phyloP scores from a whole-genome alignment of 2,888 invertebrate species.

The Deroplatys truncata region DNA sequence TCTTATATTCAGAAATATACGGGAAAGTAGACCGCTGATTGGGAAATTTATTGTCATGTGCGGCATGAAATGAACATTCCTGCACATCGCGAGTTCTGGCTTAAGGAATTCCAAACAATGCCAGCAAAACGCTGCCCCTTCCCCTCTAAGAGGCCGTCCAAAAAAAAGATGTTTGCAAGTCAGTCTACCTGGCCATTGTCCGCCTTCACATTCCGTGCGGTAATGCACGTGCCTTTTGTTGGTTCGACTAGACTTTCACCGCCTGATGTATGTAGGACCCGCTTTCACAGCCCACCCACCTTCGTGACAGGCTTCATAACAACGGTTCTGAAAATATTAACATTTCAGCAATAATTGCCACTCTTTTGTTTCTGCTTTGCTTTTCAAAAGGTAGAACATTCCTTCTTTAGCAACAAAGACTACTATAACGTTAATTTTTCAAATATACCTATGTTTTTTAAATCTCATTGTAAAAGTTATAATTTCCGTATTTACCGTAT shows the following conservation, averaged over 20 bases:
- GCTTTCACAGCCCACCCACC: background rate
- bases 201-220: background rate
- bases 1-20: background rate
- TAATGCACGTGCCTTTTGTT: background rate
- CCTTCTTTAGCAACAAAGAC: no score
- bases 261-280: background rate
- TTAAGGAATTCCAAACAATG: background rate
- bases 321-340: conserved; percentile 20
- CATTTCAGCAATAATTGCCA: no score
- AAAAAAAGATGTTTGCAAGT: background rate
- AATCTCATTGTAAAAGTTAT: no score
- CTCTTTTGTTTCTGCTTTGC: no score
- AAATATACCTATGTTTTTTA: no score
- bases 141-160: no score
- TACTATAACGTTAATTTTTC: no score
- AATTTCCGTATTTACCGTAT: no score
- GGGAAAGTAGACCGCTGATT: background rate
- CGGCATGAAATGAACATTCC: background rate
- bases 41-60: background rate
- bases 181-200: background rate
- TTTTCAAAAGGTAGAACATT: no score
- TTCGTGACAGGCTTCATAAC: background rate
- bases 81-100: background rate
- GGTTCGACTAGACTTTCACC: background rate
- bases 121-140: background rate